These are phyloP conservation scores for Piprites chloris DNA, from an alignment of 2,113 vertebrate genomes.

Conservation along the genomic window DNA sequence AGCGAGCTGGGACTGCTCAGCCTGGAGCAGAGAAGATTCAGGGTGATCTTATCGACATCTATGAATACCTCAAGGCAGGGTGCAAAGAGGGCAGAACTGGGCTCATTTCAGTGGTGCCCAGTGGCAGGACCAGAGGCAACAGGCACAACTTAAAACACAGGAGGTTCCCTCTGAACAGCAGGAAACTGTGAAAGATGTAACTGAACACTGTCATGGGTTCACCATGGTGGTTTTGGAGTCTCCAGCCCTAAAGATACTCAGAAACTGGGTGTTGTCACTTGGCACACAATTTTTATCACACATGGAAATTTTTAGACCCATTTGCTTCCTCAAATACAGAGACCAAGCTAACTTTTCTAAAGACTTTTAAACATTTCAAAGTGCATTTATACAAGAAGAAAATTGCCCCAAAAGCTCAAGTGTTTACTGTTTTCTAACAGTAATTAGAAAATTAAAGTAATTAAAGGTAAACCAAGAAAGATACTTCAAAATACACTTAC, in stretches of 20 bases:
- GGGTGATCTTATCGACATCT: too few species aligned
- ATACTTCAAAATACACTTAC: not conserved
- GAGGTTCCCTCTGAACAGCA: not conserved
- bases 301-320: not conserved
- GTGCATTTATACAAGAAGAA: not conserved
- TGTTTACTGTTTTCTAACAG: not conserved
- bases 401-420: not conserved
- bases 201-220: not conserved
- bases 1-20: not conserved
- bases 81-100: not conserved
- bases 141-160: not conserved
- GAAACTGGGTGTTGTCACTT: not conserved
- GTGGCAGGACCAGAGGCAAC: accelerated
- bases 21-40: not conserved
- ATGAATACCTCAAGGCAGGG: not conserved
- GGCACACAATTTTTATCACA: not conserved
- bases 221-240: not conserved
- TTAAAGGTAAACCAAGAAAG: not conserved
- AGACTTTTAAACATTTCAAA: not conserved
- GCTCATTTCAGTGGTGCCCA: not conserved
- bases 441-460: too few species aligned
- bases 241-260: not conserved
- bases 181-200: not conserved
- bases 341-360: not conserved
- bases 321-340: not conserved